Evolutionary conservation across 2,888 invertebrate genomes (phyloP), one percentile per base, ranked within the genome.

Genomic region (Blomia tropicalis): DNA sequence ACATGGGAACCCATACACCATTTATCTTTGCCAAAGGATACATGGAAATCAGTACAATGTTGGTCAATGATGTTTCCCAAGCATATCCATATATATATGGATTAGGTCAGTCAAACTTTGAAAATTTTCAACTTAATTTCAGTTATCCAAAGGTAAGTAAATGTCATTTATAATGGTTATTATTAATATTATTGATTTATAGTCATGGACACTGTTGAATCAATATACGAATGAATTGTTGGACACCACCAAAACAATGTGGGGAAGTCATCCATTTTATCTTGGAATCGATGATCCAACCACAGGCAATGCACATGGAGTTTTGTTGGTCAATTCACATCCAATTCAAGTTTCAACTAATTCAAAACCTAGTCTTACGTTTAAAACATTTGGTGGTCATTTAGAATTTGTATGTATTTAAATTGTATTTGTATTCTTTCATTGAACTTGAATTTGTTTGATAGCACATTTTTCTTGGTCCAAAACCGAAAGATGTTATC

Each of bases 271-370:
- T 71, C 87, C 89, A 0, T 87, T 88, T 74, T 86, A 85, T 72
- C 72, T 87, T 71, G 78, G 80, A 0, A 87, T 86, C 71, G 77
- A 80, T 25, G 41, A 47, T 27, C 27, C 25, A 14, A 77, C 78
- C 58, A 82, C 82, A 19, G 79, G 79, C 29, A 70, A 67, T 17
- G 69, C 72, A 3, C 82, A 84, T 71, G 88, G 88, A 17, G 82
- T 87, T 25, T 79, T 87, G 51, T 77, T 88, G 2, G 77, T 85
- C 19, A 89, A 88, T 71, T 84, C 85, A 69, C 86, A 89, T 72
- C 85, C 87, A 43, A 85, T 87, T 83, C 86, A 89, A 71, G 78
- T 87, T 17, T 80, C 84, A 19, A 73, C 87, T 0, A 87, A 88
- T 70, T 85, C 87, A 2, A 77, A 81, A 0, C 87, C 87, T 0